Evolutionary conservation across 2,888 invertebrate genomes (phyloP).

Genomic region (Orthosia gothica): DNA sequence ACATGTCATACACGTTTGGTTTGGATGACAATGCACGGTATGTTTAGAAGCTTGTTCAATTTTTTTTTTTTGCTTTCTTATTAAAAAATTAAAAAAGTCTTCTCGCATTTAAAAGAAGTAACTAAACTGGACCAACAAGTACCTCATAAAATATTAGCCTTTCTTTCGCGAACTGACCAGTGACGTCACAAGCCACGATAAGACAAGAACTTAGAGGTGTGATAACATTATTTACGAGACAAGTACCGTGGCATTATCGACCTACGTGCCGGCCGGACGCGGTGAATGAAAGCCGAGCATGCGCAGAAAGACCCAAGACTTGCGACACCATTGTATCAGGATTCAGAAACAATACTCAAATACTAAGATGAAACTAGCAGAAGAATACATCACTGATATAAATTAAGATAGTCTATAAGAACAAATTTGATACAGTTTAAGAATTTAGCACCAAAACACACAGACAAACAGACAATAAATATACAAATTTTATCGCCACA

Average conservation of each 20-base stretch:
- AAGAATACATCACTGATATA: not conserved
- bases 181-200: constrained; percentile 33
- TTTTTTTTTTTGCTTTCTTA: too few species aligned
- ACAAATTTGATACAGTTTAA: not conserved
- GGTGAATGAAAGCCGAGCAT: constrained; percentile 81
- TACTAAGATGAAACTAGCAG: constrained; percentile 28
- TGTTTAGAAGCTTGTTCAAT: too few species aligned
- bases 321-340: constrained; percentile 56
- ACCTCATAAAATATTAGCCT: not conserved
- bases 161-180: not conserved
- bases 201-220: constrained; percentile 29
- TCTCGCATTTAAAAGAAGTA: not conserved
- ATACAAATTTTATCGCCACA: not conserved
- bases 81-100: not conserved
- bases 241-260: constrained; percentile 73
- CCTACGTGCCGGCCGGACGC: constrained; percentile 70
- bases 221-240: constrained; percentile 66
- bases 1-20: too few species aligned
- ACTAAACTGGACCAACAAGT: not conserved
- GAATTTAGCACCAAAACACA: constrained; percentile 40
- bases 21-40: too few species aligned
- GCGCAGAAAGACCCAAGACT: constrained; percentile 67
- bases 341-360: constrained; percentile 57
- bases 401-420: not conserved
- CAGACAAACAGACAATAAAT: constrained; percentile 48